Evolutionary conservation across 2,113 vertebrate species (phyloP).

Genomic region (Rhagologus leucostigma): DNA sequence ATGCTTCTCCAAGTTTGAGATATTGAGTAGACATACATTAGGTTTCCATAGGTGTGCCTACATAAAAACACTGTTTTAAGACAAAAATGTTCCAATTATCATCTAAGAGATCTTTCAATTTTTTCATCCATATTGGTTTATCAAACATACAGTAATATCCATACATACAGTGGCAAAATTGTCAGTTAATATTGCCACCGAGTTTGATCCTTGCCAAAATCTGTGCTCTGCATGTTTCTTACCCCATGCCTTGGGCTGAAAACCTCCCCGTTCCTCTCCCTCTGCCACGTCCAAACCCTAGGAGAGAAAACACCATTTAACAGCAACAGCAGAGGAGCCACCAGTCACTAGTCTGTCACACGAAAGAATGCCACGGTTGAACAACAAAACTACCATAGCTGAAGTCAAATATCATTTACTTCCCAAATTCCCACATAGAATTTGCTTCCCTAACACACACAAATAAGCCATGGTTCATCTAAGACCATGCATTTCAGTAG

Average conservation of each 20-base stretch:
- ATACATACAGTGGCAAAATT: not conserved
- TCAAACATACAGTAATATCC: not conserved
- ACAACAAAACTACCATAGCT: not conserved
- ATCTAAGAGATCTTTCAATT: not conserved
- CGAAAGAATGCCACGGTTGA: not conserved
- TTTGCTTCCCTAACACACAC: not conserved
- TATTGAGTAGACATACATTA: not conserved
- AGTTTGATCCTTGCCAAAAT: not conserved
- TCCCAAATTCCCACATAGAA: not conserved
- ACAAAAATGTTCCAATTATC: not conserved
- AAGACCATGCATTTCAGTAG: rapidly evolving
- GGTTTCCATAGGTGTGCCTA: not conserved
- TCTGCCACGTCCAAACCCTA: conserved; percentile 86
- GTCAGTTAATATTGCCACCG: not conserved
- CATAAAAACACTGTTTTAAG: not conserved
- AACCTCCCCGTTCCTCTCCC: conserved; percentile 89
- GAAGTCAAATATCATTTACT: not conserved
- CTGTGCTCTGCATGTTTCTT: conserved; percentile 62
- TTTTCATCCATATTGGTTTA: not conserved
- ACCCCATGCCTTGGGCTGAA: conserved; percentile 94
- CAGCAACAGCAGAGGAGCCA: not conserved
- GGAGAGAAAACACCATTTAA: conserved; percentile 62
- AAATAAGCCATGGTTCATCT: not conserved
- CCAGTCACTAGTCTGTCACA: not conserved
- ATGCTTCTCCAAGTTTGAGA: not conserved